Base-by-base conservation (phyloP, 1,140 invertebrate species). In the Calliphora vicina region DNA sequence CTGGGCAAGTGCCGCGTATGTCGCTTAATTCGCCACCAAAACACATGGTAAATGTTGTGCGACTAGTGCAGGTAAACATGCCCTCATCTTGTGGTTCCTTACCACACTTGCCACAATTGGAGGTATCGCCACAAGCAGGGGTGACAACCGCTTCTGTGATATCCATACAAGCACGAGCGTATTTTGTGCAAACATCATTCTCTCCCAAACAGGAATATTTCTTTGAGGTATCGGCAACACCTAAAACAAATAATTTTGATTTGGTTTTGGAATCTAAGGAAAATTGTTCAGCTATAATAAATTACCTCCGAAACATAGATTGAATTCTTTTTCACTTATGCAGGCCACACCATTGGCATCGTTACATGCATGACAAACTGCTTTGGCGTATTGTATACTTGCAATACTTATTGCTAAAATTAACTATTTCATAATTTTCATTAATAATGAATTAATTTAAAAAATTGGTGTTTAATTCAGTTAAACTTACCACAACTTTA, bases 251-350 rank as follows among this genome's bases (percentile, higher is more conserved):
- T 13, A 29, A 82, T 29, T 27, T 17, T 27, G n/a, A 13, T 26
- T 25, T 27, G 15, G 27, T 43, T 10, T 45, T n/a, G n/a, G 57
- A 57, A 25, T 50, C 2, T 17, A 6, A 35, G 35, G 35, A n/a
- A 26, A 17, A 2, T 29, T 12, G 25, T 81, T 13, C n/a, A n/a
- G n/a, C n/a, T 25, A 1, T 1, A 25, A 13, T 20, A 27, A 10
- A 83, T 86, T 84, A 88, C 88, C 85, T 57, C 87, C 45, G 26
- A 81, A 78, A 74, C 88, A 89, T 6, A 87, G 9, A 25, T 85
- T 84, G 43, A 85, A 87, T 26, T 84, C 82, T 20, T 20, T 84
- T 45, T 85, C 82, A 35, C 83, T 81, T 20, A 82, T 74, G 83
- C 88, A 89, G 80, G 86, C 42, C 13, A 81, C 83, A 17, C 83